Conservation (phyloP, 2,113 vertebrate species). For the Octodon degus region DNA sequence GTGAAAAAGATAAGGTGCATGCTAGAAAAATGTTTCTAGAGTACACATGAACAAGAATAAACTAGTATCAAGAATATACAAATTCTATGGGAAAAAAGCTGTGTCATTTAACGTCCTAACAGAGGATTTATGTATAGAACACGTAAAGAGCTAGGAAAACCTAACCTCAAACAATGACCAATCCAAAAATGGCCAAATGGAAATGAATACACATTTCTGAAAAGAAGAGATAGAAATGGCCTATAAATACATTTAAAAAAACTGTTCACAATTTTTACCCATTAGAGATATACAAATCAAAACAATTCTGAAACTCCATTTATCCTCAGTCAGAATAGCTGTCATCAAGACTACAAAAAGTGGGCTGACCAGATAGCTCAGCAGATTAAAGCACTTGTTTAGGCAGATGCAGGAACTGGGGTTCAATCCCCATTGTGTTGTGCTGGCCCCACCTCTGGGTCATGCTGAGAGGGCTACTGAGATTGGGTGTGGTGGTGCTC, state of each 20-base stretch:
- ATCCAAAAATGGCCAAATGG: neutral
- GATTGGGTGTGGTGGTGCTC: too few relatives aligned
- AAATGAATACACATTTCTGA: neutral
- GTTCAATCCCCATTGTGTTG: too few relatives aligned
- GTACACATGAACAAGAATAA: constrained; percentile 21
- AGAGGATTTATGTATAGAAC: neutral
- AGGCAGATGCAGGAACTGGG: too few relatives aligned
- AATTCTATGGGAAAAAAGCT: neutral
- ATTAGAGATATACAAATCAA: neutral
- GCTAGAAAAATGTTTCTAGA: neutral
- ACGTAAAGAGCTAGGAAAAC: neutral
- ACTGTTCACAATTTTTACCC: neutral
- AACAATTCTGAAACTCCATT: neutral
- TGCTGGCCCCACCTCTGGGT: too few relatives aligned
- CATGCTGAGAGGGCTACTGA: too few relatives aligned
- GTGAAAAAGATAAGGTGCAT: neutral
- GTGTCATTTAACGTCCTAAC: neutral
- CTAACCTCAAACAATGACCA: neutral
- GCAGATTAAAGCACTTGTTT: too few relatives aligned
- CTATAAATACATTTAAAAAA: too few relatives aligned
- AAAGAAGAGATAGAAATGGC: too few relatives aligned
- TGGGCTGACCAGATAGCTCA: too few relatives aligned
- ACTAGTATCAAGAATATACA: neutral
- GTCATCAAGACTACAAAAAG: neutral
- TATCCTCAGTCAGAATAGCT: neutral